These are phyloP conservation scores for Hydractinia echinata DNA, from an alignment of 30 jellyfish, hydroid and myxozoan genomes.

Conservation along the genomic window DNA sequence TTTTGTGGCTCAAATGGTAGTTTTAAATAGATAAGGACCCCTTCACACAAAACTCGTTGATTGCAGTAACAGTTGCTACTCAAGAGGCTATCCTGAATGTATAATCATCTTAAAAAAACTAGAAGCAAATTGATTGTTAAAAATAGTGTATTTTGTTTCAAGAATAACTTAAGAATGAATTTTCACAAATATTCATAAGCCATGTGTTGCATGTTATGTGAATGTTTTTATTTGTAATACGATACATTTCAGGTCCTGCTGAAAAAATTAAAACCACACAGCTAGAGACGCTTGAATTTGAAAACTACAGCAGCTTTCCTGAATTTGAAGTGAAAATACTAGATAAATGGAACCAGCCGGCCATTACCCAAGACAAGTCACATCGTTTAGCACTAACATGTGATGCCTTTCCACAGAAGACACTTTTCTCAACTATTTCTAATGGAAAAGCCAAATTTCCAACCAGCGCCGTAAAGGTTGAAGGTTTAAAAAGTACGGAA, in stretches of 20 bases:
- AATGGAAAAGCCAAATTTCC: conserved; percentile 24
- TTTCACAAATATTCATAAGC: no score
- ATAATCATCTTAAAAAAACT: no score
- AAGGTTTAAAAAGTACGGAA: background rate
- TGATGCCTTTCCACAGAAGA: conserved; percentile 23
- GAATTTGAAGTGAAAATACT: conserved; percentile 22
- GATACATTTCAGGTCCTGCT: conserved; percentile 7
- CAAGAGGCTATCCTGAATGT: no score
- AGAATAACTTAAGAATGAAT: no score
- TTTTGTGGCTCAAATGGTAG: no score
- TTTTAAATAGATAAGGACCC: no score
- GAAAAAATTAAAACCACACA: conserved; percentile 13
- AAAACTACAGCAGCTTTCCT: conserved; percentile 17
- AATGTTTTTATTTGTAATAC: background rate
- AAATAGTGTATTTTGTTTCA: no score
- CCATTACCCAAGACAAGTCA: conserved; percentile 12
- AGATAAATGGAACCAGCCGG: conserved; percentile 27
- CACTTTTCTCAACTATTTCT: conserved; percentile 11
- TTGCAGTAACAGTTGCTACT: no score
- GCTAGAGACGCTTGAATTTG: conserved; percentile 16
- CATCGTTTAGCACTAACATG: conserved; percentile 21
- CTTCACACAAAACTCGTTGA: no score
- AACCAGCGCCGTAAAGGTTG: conserved; percentile 2
- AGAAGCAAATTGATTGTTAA: no score
- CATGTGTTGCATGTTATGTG: no score